These are phyloP conservation scores for Heliconius sara DNA, from an alignment of 2,888 invertebrate species.

Conservation along the genomic window DNA sequence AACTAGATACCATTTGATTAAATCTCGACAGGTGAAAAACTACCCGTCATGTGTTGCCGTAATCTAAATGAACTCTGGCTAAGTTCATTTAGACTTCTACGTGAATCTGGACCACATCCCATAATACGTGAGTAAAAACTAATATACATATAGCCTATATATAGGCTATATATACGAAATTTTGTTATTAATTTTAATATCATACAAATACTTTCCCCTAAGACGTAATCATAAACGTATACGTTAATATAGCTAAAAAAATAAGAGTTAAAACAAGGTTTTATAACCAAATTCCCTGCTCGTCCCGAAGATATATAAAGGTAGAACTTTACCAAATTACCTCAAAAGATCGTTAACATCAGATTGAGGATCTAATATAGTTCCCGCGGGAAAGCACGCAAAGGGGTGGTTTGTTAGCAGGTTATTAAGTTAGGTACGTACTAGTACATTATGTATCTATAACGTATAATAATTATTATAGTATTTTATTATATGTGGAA, in stretches of 20 bases:
- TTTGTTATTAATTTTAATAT: no score
- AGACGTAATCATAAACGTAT: background rate
- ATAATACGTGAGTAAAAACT: background rate
- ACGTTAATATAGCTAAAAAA: background rate
- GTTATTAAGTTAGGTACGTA: constrained; percentile 2
- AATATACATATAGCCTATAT: background rate
- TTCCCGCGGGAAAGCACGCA: constrained; percentile 14
- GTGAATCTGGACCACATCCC: background rate
- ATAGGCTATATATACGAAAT: no score
- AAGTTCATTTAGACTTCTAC: background rate
- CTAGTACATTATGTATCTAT: background rate
- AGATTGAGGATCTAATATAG: constrained; percentile 31
- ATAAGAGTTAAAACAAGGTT: background rate
- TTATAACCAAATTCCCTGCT: background rate
- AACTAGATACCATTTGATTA: no score
- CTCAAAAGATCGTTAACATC: constrained; percentile 20
- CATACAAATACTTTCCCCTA: background rate
- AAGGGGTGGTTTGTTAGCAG: constrained; percentile 13
- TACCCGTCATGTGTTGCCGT: no score
- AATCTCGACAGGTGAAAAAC: no score
- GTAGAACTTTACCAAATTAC: constrained; percentile 15
- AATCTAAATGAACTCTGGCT: no score
- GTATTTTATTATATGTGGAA: background rate
- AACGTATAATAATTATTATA: background rate
- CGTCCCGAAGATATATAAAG: constrained; percentile 11